Evolutionary conservation across 92 coral and sea anemone genomes (phyloP).

Genomic region (Micromussa lordhowensis): DNA sequence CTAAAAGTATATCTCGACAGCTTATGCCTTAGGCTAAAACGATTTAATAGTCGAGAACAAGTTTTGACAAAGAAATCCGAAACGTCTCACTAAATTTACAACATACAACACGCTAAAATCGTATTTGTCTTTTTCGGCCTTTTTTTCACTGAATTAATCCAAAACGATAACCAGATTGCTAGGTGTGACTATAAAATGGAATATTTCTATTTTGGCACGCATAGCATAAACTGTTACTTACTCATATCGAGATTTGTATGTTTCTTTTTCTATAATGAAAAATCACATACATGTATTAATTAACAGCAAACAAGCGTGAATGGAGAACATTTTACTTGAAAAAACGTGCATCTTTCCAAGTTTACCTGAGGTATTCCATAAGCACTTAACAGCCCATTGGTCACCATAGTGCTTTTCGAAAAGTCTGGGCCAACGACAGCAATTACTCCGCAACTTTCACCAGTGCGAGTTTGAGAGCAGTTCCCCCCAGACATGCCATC

Average conservation of each 20-base stretch:
- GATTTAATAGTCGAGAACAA: background rate
- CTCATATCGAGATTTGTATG: background rate
- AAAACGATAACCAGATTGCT: background rate
- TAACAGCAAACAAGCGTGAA: background rate
- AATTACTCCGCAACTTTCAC: conserved; percentile 29
- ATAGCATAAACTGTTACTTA: background rate
- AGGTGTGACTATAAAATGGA: background rate
- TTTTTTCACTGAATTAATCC: background rate
- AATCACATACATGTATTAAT: background rate
- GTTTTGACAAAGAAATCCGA: background rate
- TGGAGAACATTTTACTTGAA: background rate
- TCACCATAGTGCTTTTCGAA: conserved; percentile 36
- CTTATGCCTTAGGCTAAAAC: background rate
- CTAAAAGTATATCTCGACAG: background rate
- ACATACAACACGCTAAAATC: background rate
- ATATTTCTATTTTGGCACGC: background rate
- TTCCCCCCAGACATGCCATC: background rate
- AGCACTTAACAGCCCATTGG: conserved; percentile 59
- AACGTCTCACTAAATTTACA: background rate
- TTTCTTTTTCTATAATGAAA: background rate
- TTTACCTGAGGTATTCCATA: conserved; percentile 77
- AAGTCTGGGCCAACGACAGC: conserved; percentile 70
- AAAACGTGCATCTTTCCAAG: background rate
- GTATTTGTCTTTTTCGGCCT: background rate
- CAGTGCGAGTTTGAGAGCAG: background rate